Base-by-base conservation (phyloP, 2,888 invertebrate species). In the Spisula solida region DNA sequence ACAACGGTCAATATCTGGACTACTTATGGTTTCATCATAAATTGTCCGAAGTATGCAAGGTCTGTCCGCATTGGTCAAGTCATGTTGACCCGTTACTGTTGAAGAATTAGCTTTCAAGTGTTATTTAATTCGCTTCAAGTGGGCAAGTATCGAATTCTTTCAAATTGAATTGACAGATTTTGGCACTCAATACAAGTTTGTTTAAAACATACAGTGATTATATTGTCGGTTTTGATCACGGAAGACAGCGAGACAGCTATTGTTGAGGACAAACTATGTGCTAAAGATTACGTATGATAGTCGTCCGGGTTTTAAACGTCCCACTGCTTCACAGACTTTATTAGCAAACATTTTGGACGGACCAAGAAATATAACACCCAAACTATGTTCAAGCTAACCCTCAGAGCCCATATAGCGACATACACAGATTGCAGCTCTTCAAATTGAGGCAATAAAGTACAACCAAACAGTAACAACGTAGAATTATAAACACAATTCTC, bases 21-120 rank as follows among this genome's bases (percentile, higher is more conserved):
- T 14, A 75, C 75, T 75, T 75, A 75, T 16, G 16, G 14, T 75
- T 16, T 31, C 31, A 75, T 75, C 31, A 8, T 34, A 75, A 16
- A 75, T 5, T 1, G 41, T 60, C 75, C 34, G 4, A 75, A 34
- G 75, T 75, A 75, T 31, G 75, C 75, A 31, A 18, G 75, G 5
- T 12, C 75, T 31, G 29, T 31, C 34, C n/a, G 75, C 16, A 31
- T 4, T 75, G 75, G 75, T 75, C 75, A 75, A 75, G 75, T 75
- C 31, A 75, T 34, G 75, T 75, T 75, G 75, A 75, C 75, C 75
- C 29, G 16, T 34, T 75, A 31, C 75, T 34, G 75, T 34, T 75
- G 31, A 75, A 75, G 75, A 31, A 31, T 75, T 75, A 31, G 31
- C 18, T 25, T 75, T 75, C 75, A 75, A 75, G 75, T 75, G 75